Evolutionary conservation across 2,797 vertebrate species (phyloP).

Genomic region (Crypturellus tataupa): DNA sequence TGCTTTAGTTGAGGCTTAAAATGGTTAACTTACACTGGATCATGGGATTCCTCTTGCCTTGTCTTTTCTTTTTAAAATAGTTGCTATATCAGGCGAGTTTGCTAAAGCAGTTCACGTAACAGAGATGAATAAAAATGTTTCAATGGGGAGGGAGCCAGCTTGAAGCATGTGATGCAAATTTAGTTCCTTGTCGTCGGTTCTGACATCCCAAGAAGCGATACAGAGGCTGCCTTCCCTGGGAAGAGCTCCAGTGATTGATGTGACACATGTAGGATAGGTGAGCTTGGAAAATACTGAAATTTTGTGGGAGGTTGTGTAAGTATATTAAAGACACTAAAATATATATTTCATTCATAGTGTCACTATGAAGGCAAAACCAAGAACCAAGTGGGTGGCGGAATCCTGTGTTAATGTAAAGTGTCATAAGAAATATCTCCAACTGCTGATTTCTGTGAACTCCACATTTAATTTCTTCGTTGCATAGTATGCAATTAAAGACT

Average conservation of each 20-base stretch:
- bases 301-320: slow-evolving; percentile 77
- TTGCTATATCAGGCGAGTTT: background rate
- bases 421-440: slow-evolving; percentile 74
- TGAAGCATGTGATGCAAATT: background rate
- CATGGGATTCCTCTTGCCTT: background rate
- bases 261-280: slow-evolving; percentile 76
- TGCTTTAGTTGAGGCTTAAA: background rate
- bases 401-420: slow-evolving; percentile 74
- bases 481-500: slow-evolving; percentile 69
- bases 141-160: slow-evolving; percentile 18
- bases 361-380: slow-evolving; percentile 71
- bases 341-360: slow-evolving; percentile 77
- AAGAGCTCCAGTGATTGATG: slow-evolving; percentile 75
- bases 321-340: slow-evolving; percentile 76
- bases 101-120: background rate
- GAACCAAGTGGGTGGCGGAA: slow-evolving; percentile 72
- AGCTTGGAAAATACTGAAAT: slow-evolving; percentile 73
- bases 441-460: slow-evolving; percentile 73
- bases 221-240: slow-evolving; percentile 53
- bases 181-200: slow-evolving; percentile 34
- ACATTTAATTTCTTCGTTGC: slow-evolving; percentile 62
- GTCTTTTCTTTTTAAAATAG: too few species aligned
- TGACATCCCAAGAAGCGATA: slow-evolving; percentile 62
- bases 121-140: background rate
- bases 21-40: background rate